Evolutionary conservation across 2,113 vertebrate genomes (phyloP), one percentile per base, ranked within the genome.

Genomic region (Rana temporaria): DNA sequence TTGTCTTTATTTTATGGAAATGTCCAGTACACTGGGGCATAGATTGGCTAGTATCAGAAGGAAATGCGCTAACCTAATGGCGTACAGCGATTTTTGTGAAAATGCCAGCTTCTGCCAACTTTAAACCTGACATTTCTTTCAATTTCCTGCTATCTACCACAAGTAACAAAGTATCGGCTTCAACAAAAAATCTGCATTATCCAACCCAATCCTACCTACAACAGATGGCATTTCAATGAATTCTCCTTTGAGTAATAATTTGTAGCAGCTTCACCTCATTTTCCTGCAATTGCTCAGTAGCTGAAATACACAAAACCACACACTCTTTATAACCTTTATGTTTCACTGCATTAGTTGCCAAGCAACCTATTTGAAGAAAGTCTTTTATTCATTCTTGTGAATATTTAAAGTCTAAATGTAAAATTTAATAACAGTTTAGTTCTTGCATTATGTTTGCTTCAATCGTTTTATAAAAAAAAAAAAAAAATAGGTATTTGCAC

Each of bases 341-440:
- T 89, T 90, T 89, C 89, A 91, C 90, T 89, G 81, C 86, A 86
- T 88, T 90, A 88, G 92, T 94, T 94, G 92, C 94, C 93, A 94
- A 90, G 93, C 87, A 91, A 94, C 94, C 42, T 86, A 93, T 93
- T 92, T 92, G 92, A 89, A 89, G 90, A 87, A 89, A 87, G 88
- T 59, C 91, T 90, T 89, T 93, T 92, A 92, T 94, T 91, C 90
- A 90, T 91, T 93, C 89, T 34, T 24, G 89, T 91, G 90, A 87
- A 85, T n/a, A 83, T 89, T 88, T 87, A 91, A 82, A 84, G 52
- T 84, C 89, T 81, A 85, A 85, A 87, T 88, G 87, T 42, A 88
- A 88, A 88, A 91, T 86, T 82, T 81, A 53, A 80, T 84, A 83
- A 81, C 84, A 38, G 77, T 84, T 42, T 67, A 48, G 81, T 79